Base-by-base conservation (phyloP, 2,113 vertebrate species). In the Hystrix cristata region DNA sequence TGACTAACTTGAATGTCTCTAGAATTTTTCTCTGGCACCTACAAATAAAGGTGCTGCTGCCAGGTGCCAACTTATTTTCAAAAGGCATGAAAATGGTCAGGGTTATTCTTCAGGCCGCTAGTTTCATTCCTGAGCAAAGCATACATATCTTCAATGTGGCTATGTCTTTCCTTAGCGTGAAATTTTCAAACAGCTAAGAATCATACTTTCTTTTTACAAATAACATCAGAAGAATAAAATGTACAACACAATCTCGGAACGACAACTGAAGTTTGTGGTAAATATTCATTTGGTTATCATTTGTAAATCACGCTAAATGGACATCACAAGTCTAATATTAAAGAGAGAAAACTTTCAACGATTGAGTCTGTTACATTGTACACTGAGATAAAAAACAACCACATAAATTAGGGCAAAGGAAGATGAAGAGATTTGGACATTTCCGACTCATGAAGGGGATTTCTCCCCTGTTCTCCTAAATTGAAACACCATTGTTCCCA, bases 171-270 rank as follows among this genome's bases (percentile, higher is more conserved):
- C 62, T 90, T 80, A 81, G 18, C 12, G 74, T 92, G 57, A 92
- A 95, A 92, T 85, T 25, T 48, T 78, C 13, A 60, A 92, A 87
- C 25, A 53, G 81, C 53, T 78, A 79, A 51, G 31, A 83, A 55
- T 69, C 53, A n/a, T 38, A 23, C 6, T 89, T 78, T 62, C 38
- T 67, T 78, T 34, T 8, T 59, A 96, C 87, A 85, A 69, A 23
- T 19, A 78, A 80, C 12, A 43, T 87, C 48, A 53, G 51, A 91
- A 93, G 7, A 80, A 27, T 81, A 92, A 88, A 92, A 80, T 57
- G 57, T 89, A 60, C 8, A 92, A 88, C 9, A 91, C 3, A 94
- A n/a, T 31, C 46, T 79, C 83, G 83, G 60, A 87, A 91, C 67
- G 88, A 31, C 67, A 92, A 31, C 31, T 72, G 72, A 81, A 46